phyloP scores from a whole-genome alignment of 2,113 vertebrate species.

The Hippocampus comes region DNA sequence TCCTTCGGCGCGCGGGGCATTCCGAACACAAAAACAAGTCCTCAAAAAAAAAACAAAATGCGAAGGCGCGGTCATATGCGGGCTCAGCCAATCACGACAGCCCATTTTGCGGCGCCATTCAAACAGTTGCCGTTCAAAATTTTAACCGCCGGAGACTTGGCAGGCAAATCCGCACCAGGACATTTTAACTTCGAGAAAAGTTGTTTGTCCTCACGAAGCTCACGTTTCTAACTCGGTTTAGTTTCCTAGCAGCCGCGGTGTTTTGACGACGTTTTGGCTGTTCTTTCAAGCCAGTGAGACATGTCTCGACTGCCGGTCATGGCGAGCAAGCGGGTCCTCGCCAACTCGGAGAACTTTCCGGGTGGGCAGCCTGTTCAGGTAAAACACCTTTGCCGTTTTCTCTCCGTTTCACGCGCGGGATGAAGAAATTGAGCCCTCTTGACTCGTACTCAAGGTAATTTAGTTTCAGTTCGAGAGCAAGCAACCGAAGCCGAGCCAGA shows the following conservation, averaged over 20 bases:
- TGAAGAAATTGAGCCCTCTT: background rate
- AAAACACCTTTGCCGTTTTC: conserved; percentile 1
- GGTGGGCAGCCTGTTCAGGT: conserved; percentile 66
- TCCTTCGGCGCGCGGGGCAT: background rate
- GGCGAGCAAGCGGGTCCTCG: conserved; percentile 57
- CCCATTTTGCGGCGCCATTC: conserved; percentile 10
- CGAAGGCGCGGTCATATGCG: background rate
- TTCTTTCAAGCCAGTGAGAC: conserved; percentile 13
- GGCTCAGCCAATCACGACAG: conserved; percentile 49
- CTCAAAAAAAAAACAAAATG: fast-evolving
- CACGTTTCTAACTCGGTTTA: fast-evolving
- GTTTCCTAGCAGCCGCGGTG: background rate
- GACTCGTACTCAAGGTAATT: no score
- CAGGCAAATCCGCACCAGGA: fast-evolving
- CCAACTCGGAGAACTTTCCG: conserved; percentile 34
- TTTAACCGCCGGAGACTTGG: conserved; percentile 44
- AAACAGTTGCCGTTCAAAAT: conserved; percentile 64
- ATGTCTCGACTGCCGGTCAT: conserved; percentile 70
- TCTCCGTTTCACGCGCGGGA: background rate
- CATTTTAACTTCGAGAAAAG: background rate
- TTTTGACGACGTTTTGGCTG: background rate
- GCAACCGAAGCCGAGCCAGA: no score
- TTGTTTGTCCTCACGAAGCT: background rate
- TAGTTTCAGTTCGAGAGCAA: no score
- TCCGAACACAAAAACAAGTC: fast-evolving